Conservation (phyloP, 1,140 invertebrate genomes). For the Drosophila persimilis region DNA sequence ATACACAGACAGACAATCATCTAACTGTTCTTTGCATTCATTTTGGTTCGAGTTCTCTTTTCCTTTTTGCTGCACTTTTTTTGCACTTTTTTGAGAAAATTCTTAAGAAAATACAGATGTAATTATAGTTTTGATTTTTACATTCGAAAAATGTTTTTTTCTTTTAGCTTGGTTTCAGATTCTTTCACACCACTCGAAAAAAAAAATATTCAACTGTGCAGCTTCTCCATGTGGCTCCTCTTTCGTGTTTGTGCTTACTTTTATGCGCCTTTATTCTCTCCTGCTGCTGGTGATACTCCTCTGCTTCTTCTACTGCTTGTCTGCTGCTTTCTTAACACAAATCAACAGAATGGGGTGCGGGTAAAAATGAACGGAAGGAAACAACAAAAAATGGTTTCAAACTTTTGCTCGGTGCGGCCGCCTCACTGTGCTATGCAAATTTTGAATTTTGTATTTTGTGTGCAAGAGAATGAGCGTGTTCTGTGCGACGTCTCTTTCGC, state of each 20-base stretch:
- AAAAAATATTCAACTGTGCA: conserved; percentile 7
- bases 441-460: conserved; percentile 73
- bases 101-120: not conserved
- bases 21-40: conserved; percentile 27
- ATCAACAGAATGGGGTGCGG: conserved; percentile 53
- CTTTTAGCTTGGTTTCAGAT: too few relatives aligned
- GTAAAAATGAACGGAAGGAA: conserved; percentile 52
- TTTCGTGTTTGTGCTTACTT: conserved; percentile 58
- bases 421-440: conserved; percentile 34
- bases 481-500: conserved; percentile 35
- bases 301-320: conserved; percentile 15
- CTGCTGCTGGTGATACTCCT: conserved; percentile 24
- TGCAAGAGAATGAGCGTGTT: conserved; percentile 34
- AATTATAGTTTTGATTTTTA: not conserved
- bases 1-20: conserved; percentile 11
- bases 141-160: too few relatives aligned
- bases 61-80: conserved; percentile 13
- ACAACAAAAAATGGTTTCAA: conserved; percentile 40
- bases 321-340: conserved; percentile 36
- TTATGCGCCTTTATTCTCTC: conserved; percentile 54
- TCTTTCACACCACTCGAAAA: conserved; percentile 9
- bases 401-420: conserved; percentile 3
- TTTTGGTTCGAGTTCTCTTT: conserved; percentile 13
- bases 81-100: not conserved
- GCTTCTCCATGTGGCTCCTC: conserved; percentile 30